phyloP scores from a whole-genome alignment of 2,888 invertebrate species.

The Strigamia crassipes region DNA sequence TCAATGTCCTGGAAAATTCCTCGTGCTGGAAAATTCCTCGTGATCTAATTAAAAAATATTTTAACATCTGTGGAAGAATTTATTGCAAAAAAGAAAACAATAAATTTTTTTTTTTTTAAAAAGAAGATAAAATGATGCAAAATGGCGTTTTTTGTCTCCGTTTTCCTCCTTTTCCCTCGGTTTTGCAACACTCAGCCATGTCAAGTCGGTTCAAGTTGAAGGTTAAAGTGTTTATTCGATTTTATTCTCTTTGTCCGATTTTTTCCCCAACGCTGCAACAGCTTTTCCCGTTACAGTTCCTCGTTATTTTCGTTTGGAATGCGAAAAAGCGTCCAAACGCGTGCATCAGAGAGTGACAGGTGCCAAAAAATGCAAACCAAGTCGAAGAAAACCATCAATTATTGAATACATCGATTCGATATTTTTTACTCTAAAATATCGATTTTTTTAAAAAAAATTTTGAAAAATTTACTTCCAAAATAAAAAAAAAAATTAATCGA shows the following conservation, averaged over 20 bases:
- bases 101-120: too few species aligned
- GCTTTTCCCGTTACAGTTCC: too few species aligned
- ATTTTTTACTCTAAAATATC: background rate
- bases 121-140: background rate
- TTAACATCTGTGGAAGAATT: background rate
- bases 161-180: background rate
- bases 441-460: background rate
- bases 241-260: background rate
- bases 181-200: background rate
- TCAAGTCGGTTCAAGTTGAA: background rate
- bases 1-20: constrained; percentile 4
- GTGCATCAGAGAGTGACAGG: too few species aligned
- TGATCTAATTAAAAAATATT: constrained; percentile 16
- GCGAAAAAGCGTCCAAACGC: too few species aligned
- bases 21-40: background rate
- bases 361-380: too few species aligned
- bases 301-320: too few species aligned
- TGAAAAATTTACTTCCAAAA: too few species aligned
- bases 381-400: too few species aligned
- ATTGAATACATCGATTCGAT: too few species aligned
- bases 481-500: background rate
- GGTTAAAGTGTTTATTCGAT: background rate
- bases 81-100: background rate
- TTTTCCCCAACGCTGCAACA: too few species aligned
- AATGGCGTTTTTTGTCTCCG: background rate